These are phyloP conservation scores for Stomatorhinus ivindoensis DNA, from an alignment of 2,113 vertebrate species.

Conservation along the genomic window DNA sequence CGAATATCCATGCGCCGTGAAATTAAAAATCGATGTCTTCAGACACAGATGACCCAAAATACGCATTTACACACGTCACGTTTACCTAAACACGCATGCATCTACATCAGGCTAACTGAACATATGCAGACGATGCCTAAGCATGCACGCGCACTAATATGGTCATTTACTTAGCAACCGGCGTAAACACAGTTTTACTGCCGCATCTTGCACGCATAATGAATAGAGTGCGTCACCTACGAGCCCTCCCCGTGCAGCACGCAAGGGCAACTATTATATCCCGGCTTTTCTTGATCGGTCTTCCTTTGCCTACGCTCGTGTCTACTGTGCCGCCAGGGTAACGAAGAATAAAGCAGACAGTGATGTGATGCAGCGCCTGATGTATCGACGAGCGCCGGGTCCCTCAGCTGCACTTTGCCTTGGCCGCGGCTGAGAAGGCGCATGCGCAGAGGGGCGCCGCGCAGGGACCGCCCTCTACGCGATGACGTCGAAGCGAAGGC, in stretches of 20 bases:
- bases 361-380: neutral
- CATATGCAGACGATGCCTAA: neutral
- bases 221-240: neutral
- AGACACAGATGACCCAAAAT: neutral
- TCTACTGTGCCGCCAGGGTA: neutral
- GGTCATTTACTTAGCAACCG: slow-evolving; percentile 7
- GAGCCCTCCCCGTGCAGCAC: neutral
- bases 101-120: neutral
- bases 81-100: neutral
- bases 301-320: neutral
- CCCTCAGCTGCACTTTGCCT: slow-evolving; percentile 10
- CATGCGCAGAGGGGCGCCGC: neutral
- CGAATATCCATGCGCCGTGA: neutral
- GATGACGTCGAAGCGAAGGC: neutral
- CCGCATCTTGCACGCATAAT: slow-evolving; percentile 9
- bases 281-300: neutral
- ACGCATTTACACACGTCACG: neutral
- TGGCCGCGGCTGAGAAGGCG: neutral
- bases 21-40: slow-evolving; percentile 9
- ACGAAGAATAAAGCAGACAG: neutral
- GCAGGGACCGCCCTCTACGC: neutral
- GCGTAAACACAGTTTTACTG: neutral
- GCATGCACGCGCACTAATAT: neutral
- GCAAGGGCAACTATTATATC: neutral
- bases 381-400: neutral